Evolutionary conservation across 2,797 vertebrate species (phyloP), one percentile per base, ranked within the genome.

Genomic region (Sebastes oblongus): DNA sequence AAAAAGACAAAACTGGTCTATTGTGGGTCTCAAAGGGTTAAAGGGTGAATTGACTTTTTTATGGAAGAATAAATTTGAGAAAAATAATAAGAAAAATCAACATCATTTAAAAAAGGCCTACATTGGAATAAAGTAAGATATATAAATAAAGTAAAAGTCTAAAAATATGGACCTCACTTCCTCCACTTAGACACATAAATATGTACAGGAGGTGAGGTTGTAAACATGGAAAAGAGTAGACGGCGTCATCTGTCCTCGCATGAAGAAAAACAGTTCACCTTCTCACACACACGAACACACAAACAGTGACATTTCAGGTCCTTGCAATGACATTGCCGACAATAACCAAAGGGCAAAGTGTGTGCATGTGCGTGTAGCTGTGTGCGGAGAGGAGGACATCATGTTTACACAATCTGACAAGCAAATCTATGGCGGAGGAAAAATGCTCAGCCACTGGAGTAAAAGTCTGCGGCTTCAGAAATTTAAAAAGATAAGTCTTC

Each of bases 321-420:
- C 80, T 77, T 79, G 24, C 58, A 71, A 11, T 74, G 75, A 86
- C 87, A 79, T 78, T 79, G 86, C 66, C 60, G 39, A 16, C 24
- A 76, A 78, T 56, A 55, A 85, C 81, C 83, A 65, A 62, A 88
- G 85, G 79, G 81, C 78, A 84, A 85, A 90, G 80, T 52, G 78
- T 74, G 64, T 46, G 22, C 32, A 58, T 39, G 50, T 50, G 34
- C 55, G 12, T 4, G 75, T 59, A 52, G 50, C 65, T 58, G 60
- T 69, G 54, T 29, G 73, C 24, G 64, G 13, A 65, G 75, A 72
- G 59, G 67, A 75, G 80, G 68, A 52, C 32, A 55, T 92, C 84
- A 88, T 77, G 79, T 91, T 93, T 91, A 94, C 90, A 75, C 91
- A 91, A 92, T 84, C 83, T 94, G 93, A 94, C 93, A 93, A 79